Evolutionary conservation across 2,113 vertebrate species (phyloP), one percentile per base, ranked within the genome.

Genomic region (Butorides virescens): DNA sequence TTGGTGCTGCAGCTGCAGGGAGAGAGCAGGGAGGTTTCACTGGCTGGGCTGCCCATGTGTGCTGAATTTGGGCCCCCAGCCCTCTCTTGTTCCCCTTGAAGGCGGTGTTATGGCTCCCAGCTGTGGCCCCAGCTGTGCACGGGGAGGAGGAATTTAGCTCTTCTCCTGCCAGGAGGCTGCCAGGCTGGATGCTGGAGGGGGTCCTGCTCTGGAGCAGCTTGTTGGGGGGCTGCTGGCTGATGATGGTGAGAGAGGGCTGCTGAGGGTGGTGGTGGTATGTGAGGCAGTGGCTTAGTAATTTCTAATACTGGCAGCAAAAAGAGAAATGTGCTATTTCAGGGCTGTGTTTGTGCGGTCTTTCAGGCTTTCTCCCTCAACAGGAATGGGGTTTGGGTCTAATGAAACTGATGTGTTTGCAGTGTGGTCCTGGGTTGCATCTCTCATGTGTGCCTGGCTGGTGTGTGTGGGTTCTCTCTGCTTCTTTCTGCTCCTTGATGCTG

Each of bases 141-240:
- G 4, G 9, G n/a, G 34, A 56, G 44, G 18, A 84, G n/a, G 6
- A 50, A 37, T 47, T 59, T 42, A 72, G 34, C 22, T 50, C 15
- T 37, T 66, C 29, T 58, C 5, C 26, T 68, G 12, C 1, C 3
- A 16, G 11, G 7, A 68, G 14, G 2, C 1, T 27, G 34, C 0
- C 0, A 1, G 55, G 2, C 5, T 44, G 36, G 13, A 3, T 63
- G 36, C 6, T 56, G 26, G 39, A 39, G 18, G 36, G 11, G 6
- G 3, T 52, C 0, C 1, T 72, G 34, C 4, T 67, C 15, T 65
- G 9, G 0, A 58, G 0, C 3, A 32, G 55, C 3, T 70, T 70
- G 6, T 53, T 61, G 11, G 11, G 8, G 32, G 42, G 11, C 13
- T 80, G 8, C 36, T 92, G 27, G 7, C 15, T 16, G 25, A 2